Conservation (phyloP, 2,113 vertebrate genomes). For the Ploceus nigricollis region DNA sequence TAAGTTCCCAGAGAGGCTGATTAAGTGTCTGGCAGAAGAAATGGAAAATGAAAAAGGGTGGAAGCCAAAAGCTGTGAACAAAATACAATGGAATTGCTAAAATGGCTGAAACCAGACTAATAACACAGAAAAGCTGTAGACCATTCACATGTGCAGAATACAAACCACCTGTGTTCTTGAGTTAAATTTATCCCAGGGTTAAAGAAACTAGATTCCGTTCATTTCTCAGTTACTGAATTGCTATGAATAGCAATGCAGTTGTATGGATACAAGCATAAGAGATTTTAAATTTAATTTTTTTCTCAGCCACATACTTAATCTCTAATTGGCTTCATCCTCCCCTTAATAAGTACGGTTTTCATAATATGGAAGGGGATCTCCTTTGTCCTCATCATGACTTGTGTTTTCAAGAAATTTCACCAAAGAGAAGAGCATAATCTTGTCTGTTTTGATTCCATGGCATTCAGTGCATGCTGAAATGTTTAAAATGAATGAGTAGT, state of each 20-base stretch:
- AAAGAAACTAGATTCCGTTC: not conserved
- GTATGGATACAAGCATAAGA: not conserved
- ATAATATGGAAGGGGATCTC: not conserved
- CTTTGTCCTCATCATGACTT: not conserved
- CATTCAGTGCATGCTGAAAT: not conserved
- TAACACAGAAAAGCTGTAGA: slow-evolving; percentile 15
- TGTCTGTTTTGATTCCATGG: not conserved
- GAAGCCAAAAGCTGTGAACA: not conserved
- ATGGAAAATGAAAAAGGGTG: not conserved
- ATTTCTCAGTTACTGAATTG: not conserved
- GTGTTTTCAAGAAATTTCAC: not conserved
- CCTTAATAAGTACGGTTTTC: not conserved
- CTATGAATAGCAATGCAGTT: not conserved
- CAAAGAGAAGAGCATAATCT: not conserved
- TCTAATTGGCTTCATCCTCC: not conserved
- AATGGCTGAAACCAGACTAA: not conserved
- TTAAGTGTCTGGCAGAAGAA: not conserved
- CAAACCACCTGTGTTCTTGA: not conserved
- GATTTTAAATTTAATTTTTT: not conserved
- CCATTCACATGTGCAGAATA: not conserved
- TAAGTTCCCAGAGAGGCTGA: not conserved
- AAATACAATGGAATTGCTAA: slow-evolving; percentile 6
- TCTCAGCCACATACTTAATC: not conserved
- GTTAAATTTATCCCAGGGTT: not conserved
- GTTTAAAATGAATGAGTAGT: not conserved